These are phyloP conservation scores for Drosophila flavopinicola DNA, from an alignment of 2,888 invertebrate genomes.

Conservation along the genomic window DNA sequence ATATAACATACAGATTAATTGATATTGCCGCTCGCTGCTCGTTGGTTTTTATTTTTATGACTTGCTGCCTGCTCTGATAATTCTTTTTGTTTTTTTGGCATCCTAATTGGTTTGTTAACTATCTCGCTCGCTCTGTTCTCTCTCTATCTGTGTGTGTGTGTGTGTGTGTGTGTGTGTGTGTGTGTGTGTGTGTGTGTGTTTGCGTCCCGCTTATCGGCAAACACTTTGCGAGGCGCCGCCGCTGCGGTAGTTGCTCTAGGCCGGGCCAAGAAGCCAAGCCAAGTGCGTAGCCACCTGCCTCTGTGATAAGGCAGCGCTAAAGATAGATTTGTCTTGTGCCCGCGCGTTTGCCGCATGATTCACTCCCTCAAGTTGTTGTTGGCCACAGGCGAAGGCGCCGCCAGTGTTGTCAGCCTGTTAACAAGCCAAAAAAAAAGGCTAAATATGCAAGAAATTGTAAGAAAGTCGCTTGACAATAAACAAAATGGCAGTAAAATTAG, in stretches of 20 bases:
- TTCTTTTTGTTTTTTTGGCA: constrained; percentile 55
- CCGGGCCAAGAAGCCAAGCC: constrained; percentile 49
- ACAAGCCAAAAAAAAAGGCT: too few species aligned
- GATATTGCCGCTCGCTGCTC: constrained; percentile 52
- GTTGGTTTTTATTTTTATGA: constrained; percentile 62
- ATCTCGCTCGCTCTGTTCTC: constrained; percentile 31
- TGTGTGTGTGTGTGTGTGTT: constrained; percentile 21
- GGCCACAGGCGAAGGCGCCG: constrained; percentile 49
- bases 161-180: constrained; percentile 17
- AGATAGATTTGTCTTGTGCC: constrained; percentile 54
- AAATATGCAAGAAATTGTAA: too few species aligned
- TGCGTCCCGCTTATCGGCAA: constrained; percentile 52
- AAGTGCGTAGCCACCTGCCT: constrained; percentile 41
- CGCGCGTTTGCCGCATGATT: constrained; percentile 63
- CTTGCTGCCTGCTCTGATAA: constrained; percentile 55
- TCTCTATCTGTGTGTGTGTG: constrained; percentile 14
- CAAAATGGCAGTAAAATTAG: too few species aligned
- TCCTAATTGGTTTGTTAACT: constrained; percentile 79
- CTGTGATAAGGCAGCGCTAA: constrained; percentile 56
- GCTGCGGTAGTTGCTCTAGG: constrained; percentile 54
- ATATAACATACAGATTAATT: constrained; percentile 47
- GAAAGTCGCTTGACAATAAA: too few species aligned
- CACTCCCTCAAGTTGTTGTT: constrained; percentile 28
- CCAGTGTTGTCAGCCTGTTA: background rate
- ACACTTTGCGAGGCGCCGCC: constrained; percentile 67